A percentile compares a stretch with the other conserved stretches of the same genome.
Evolutionary conservation across 2,888 invertebrate genomes (phyloP).

Genomic region (Neuroscelio doddi): DNA sequence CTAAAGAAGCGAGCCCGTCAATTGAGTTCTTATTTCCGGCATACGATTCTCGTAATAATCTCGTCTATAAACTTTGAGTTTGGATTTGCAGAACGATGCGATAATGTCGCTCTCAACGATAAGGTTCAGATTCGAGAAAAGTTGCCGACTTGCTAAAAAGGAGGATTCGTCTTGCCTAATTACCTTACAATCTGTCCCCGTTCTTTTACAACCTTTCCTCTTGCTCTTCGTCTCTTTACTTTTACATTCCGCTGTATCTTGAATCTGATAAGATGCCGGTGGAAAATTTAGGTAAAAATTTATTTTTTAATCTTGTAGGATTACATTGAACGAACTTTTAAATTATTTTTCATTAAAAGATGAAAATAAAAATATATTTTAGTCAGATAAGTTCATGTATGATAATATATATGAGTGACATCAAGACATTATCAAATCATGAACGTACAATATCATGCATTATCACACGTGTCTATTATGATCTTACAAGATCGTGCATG

Average conservation of each 20-base stretch:
- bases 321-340: too few species aligned
- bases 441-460: too few species aligned
- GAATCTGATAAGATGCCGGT: constrained; percentile 2
- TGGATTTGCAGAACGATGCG: constrained; percentile 30
- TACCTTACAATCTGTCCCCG: constrained; percentile 34
- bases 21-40: constrained; percentile 46
- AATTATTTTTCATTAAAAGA: too few species aligned
- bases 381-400: too few species aligned
- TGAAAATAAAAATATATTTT: too few species aligned
- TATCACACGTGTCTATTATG: too few species aligned
- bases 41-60: constrained; percentile 50
- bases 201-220: constrained; percentile 25
- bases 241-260: constrained; percentile 3
- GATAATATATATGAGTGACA: too few species aligned
- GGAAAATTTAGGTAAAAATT: not conserved
- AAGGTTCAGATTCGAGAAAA: constrained; percentile 24
- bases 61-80: constrained; percentile 47
- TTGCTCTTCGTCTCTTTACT: constrained; percentile 1
- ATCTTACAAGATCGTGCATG: too few species aligned
- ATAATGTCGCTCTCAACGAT: constrained; percentile 26
- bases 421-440: too few species aligned
- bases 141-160: constrained; percentile 25
- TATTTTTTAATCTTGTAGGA: too few species aligned
- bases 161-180: constrained; percentile 26
- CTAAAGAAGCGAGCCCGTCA: constrained; percentile 41